Evolutionary conservation across 2,797 vertebrate genomes (phyloP).

Genomic region (Notolabrus celidotus): DNA sequence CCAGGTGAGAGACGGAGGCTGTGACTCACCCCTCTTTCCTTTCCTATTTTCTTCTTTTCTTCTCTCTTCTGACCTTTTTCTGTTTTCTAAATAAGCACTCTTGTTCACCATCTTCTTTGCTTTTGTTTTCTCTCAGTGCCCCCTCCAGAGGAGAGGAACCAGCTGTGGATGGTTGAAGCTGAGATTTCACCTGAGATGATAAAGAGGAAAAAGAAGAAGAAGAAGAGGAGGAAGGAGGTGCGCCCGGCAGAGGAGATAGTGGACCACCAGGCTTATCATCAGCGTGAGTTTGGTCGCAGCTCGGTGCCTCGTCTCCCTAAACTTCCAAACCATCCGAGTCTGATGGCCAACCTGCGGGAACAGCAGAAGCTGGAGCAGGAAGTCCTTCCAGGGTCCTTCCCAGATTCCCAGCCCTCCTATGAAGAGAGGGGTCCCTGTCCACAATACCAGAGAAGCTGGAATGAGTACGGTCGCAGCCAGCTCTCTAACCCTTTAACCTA

Average conservation of each 20-base stretch:
- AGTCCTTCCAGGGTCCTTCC: conserved; percentile 84
- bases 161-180: conserved; percentile 92
- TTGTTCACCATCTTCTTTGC: not conserved
- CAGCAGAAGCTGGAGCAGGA: conserved; percentile 79
- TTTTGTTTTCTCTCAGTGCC: conserved; percentile 84
- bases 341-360: conserved; percentile 83
- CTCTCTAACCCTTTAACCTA: conserved; percentile 82
- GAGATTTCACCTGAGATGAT: conserved; percentile 92
- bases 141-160: conserved; percentile 89
- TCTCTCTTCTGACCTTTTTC: too few relatives aligned
- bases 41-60: not conserved
- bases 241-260: conserved; percentile 68
- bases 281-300: conserved; percentile 79
- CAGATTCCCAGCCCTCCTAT: conserved; percentile 70
- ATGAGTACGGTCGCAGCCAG: conserved; percentile 68
- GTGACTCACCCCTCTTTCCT: not conserved
- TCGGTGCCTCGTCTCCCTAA: conserved; percentile 91
- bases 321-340: conserved; percentile 88
- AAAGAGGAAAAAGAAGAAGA: conserved; percentile 92
- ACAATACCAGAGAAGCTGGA: conserved; percentile 59
- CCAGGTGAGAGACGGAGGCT: conserved; percentile 85
- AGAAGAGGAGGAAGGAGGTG: conserved; percentile 90
- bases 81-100: not conserved
- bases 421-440: conserved; percentile 69
- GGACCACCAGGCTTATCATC: conserved; percentile 48